These are phyloP conservation scores for Sipha maydis DNA, from an alignment of 2,888 invertebrate genomes.

Conservation along the genomic window DNA sequence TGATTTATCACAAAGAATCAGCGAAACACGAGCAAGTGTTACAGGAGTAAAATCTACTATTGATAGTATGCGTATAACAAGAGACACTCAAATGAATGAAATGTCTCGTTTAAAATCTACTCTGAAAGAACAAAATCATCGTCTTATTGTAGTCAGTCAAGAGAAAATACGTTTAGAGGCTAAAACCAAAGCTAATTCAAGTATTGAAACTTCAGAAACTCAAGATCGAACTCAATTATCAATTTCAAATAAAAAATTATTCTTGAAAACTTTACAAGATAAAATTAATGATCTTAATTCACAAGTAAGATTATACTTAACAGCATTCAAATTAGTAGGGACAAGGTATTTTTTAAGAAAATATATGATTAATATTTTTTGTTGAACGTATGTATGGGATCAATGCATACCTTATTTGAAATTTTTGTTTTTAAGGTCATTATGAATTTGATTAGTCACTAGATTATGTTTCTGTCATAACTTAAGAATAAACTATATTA, in stretches of 20 bases:
- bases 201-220: constrained; percentile 67
- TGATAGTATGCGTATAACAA: constrained; percentile 81
- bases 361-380: too few species aligned
- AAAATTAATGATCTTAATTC: constrained; percentile 80
- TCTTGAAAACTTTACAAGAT: constrained; percentile 76
- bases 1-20: constrained; percentile 83
- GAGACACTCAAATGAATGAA: constrained; percentile 89
- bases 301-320: constrained; percentile 67
- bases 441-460: too few species aligned
- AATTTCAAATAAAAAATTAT: constrained; percentile 77
- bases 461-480: too few species aligned
- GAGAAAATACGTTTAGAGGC: constrained; percentile 85
- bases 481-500: too few species aligned
- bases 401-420: too few species aligned
- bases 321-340: too few species aligned
- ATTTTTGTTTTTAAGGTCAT: too few species aligned
- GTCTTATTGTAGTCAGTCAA: constrained; percentile 79
- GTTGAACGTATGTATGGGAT: too few species aligned
- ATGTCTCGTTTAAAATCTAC: constrained; percentile 84
- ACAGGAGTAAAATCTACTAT: constrained; percentile 94
- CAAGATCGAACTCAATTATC: constrained; percentile 74
- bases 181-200: constrained; percentile 72
- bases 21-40: constrained; percentile 85
- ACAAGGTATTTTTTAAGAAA: too few species aligned
- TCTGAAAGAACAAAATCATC: constrained; percentile 85